phyloP scores from a whole-genome alignment of 2,797 vertebrate genomes.

The Enteromius paludinosus region DNA sequence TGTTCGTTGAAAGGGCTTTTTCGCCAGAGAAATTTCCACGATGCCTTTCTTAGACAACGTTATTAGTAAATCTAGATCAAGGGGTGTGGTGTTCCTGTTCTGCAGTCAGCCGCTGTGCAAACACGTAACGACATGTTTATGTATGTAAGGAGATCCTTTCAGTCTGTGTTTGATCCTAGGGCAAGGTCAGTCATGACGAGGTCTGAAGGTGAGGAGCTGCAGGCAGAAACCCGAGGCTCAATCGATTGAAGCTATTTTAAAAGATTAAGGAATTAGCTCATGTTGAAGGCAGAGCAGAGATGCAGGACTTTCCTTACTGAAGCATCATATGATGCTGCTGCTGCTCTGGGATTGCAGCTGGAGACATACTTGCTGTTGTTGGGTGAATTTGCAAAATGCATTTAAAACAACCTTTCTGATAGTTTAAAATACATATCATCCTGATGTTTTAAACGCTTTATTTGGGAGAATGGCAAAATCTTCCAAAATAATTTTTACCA shows the following conservation, averaged over 20 bases:
- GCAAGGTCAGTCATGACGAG: constrained; percentile 54
- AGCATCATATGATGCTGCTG: constrained; percentile 21
- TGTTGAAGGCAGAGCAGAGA: constrained; percentile 74
- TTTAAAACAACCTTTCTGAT: neutral
- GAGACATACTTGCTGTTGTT: neutral
- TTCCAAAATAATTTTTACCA: too few species aligned
- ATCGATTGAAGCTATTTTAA: constrained; percentile 82
- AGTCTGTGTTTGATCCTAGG: constrained; percentile 38
- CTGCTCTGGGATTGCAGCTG: neutral
- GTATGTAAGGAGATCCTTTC: constrained; percentile 59
- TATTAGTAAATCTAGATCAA: neutral
- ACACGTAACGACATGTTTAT: neutral
- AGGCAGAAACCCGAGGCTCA: constrained; percentile 74
- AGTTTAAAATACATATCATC: neutral
- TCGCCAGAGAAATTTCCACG: too few species aligned
- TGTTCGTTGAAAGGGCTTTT: constrained; percentile 2
- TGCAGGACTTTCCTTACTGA: constrained; percentile 63
- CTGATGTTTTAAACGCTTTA: neutral
- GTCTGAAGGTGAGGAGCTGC: constrained; percentile 53
- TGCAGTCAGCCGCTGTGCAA: neutral
- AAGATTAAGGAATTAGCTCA: constrained; percentile 73
- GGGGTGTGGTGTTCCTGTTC: neutral
- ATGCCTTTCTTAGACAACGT: neutral
- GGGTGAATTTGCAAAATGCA: neutral
- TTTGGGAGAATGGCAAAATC: too few species aligned